Evolutionary conservation across 2,888 invertebrate genomes (phyloP).

Genomic region (Zygogramma bicolorata): DNA sequence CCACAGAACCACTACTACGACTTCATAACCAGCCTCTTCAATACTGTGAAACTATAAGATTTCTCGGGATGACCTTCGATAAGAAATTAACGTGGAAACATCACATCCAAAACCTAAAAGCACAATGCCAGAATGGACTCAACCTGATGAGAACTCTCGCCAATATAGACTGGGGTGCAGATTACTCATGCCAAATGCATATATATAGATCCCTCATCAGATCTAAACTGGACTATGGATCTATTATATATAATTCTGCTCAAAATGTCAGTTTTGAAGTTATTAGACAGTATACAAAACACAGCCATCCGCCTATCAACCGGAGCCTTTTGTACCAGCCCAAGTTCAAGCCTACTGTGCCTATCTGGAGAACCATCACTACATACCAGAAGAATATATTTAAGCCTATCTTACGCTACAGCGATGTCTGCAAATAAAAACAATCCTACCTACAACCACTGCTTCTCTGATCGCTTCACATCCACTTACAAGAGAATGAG

Average conservation of each 20-base stretch:
- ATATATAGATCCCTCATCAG: constrained; percentile 18
- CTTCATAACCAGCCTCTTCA: neutral
- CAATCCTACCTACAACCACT: constrained; percentile 8
- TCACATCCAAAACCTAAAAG: neutral
- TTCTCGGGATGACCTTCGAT: constrained; percentile 17
- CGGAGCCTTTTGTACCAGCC: constrained; percentile 1
- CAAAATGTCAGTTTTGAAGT: constrained; percentile 11
- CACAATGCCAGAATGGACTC: constrained; percentile 8
- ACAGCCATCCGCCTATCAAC: constrained; percentile 1
- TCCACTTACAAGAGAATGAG: neutral
- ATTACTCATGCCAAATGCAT: neutral
- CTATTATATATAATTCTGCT: constrained; percentile 17
- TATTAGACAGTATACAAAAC: constrained; percentile 1
- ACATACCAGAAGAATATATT: neutral
- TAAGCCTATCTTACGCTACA: constrained; percentile 11
- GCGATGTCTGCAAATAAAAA: constrained; percentile 8
- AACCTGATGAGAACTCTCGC: constrained; percentile 14
- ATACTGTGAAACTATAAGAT: constrained; percentile 2
- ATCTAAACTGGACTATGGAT: constrained; percentile 20
- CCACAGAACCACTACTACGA: neutral
- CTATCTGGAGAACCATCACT: neutral
- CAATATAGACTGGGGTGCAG: constrained; percentile 11
- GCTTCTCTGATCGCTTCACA: constrained; percentile 8
- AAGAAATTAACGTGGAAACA: constrained; percentile 8
- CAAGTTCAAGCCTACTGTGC: neutral